Evolutionary conservation across 2,113 vertebrate species (phyloP).

Genomic region (Geococcyx californianus): DNA sequence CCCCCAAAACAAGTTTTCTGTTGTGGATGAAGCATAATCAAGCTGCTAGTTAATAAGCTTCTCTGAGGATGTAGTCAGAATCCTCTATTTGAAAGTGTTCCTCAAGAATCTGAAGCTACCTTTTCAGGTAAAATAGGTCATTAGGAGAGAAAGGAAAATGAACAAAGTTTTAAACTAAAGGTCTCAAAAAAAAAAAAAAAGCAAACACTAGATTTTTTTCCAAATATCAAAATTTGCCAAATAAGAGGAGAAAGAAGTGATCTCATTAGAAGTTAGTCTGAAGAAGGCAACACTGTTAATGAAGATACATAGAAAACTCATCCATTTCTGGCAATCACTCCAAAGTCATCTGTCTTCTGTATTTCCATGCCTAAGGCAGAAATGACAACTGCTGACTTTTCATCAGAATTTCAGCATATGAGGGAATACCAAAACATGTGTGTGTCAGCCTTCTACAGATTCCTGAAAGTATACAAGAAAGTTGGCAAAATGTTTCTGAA

Average conservation of each 20-base stretch:
- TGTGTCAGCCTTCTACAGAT: not conserved
- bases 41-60: not conserved
- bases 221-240: not conserved
- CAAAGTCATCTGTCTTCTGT: accelerated
- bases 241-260: accelerated
- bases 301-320: accelerated
- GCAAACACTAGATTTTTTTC: accelerated
- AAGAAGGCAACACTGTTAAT: not conserved
- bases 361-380: accelerated
- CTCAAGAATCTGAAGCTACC: not conserved
- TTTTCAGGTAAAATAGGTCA: not conserved
- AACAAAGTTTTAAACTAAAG: not conserved
- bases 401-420: no score
- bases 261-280: not conserved
- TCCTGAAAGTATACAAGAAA: not conserved
- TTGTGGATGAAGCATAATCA: accelerated
- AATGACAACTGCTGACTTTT: no score
- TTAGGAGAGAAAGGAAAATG: not conserved
- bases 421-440: no score
- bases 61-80: not conserved
- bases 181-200: no score
- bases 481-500: not conserved
- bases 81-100: not conserved
- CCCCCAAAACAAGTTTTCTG: not conserved
- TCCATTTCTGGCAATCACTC: not conserved